Conservation (phyloP, 1,140 invertebrate species). For the Tyrophagus putrescentiae region DNA sequence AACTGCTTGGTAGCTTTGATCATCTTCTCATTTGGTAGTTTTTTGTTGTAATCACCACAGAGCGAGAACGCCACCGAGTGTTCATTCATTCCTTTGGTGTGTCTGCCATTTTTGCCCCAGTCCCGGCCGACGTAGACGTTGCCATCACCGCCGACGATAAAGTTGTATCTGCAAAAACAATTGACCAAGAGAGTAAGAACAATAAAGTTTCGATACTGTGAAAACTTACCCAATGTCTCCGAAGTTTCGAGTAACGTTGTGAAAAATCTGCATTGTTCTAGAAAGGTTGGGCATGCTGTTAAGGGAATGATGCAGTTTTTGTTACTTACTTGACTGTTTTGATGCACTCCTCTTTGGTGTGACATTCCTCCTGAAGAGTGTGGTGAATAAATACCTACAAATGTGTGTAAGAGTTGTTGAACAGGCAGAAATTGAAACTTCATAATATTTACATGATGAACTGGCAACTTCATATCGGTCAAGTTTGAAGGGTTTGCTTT, state of each 20-base stretch:
- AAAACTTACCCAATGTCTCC: conserved; percentile 30
- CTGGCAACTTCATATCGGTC: conserved; percentile 34
- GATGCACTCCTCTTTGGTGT: conserved; percentile 23
- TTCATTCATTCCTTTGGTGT: conserved; percentile 29
- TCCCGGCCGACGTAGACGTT: conserved; percentile 32
- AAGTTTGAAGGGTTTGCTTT: background rate
- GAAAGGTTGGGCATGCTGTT: no score
- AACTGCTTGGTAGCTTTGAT: conserved; percentile 10
- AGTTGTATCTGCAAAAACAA: no score
- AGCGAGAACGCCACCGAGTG: conserved; percentile 29
- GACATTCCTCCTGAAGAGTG: conserved; percentile 27
- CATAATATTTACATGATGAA: no score
- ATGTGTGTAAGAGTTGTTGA: no score
- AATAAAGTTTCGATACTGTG: no score
- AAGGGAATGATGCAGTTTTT: no score
- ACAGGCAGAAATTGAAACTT: no score
- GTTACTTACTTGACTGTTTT: conserved; percentile 23
- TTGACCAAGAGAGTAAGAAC: no score
- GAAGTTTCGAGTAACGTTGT: conserved; percentile 25
- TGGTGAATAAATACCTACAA: conserved; percentile 47
- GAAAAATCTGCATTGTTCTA: conserved; percentile 33
- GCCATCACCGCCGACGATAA: conserved; percentile 34
- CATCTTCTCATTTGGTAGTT: conserved; percentile 13
- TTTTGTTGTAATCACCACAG: conserved; percentile 27
- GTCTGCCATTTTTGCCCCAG: conserved; percentile 30